Evolutionary conservation across 2,113 vertebrate genomes (phyloP).

Genomic region (Bucco capensis): DNA sequence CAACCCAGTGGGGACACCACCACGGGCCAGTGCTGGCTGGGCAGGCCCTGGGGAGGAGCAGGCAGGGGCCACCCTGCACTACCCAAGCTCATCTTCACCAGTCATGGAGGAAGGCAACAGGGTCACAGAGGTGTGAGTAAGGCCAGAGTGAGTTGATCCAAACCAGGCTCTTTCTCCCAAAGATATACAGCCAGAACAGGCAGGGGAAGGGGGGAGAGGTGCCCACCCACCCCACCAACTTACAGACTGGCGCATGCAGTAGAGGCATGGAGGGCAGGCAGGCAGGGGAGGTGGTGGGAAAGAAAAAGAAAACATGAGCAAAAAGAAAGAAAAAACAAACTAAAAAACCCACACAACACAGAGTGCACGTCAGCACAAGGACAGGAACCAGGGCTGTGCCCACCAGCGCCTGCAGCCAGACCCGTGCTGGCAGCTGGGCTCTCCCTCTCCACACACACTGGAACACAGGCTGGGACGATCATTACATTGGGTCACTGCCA

Average conservation of each 20-base stretch:
- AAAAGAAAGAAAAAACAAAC: conserved; percentile 50
- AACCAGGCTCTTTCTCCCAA: not conserved
- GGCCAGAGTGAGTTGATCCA: not conserved
- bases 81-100: conserved; percentile 32
- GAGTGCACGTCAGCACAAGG: rapidly evolving
- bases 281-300: conserved; percentile 64
- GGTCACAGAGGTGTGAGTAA: conserved; percentile 1
- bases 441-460: not conserved
- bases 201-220: not conserved
- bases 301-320: conserved; percentile 68
- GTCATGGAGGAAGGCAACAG: not conserved
- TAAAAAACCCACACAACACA: conserved; percentile 4
- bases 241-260: conserved; percentile 91
- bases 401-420: rapidly evolving
- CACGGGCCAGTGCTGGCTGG: rapidly evolving
- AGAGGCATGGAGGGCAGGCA: conserved; percentile 62
- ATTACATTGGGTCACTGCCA: rapidly evolving
- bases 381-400: not conserved
- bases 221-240: conserved; percentile 67
- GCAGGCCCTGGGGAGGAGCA: not conserved
- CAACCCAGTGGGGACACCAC: not conserved
- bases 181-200: not conserved
- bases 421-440: rapidly evolving
- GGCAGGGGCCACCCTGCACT: not conserved
- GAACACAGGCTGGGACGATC: not conserved